Evolutionary conservation across 2,888 invertebrate genomes (phyloP).

Genomic region (Drosophila bunnanda): DNA sequence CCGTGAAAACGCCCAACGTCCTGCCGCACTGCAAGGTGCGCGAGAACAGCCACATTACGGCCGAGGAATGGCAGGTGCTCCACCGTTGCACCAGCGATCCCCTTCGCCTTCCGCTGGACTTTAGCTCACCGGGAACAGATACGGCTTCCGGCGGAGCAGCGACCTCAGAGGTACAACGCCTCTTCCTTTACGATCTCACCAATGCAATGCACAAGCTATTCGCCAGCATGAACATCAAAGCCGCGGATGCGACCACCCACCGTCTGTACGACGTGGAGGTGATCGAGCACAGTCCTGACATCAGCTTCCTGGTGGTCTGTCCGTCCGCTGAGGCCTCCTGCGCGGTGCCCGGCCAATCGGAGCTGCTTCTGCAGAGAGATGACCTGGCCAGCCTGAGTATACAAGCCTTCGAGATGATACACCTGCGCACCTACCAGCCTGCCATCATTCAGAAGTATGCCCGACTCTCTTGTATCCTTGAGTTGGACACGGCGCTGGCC

Average conservation of each 20-base stretch:
- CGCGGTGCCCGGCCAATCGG: constrained; percentile 93
- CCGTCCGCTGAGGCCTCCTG: constrained; percentile 97
- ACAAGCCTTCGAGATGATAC: constrained; percentile 97
- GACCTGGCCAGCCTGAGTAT: constrained; percentile 96
- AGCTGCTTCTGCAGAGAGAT: constrained; percentile 92
- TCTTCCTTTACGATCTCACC: constrained; percentile 91
- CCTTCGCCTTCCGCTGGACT: constrained; percentile 75
- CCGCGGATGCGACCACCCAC: constrained; percentile 89
- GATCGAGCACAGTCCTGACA: constrained; percentile 94
- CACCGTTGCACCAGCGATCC: constrained; percentile 85
- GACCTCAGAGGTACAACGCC: constrained; percentile 90
- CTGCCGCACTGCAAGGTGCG: constrained; percentile 96
- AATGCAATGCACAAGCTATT: constrained; percentile 91
- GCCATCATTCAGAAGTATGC: constrained; percentile 96
- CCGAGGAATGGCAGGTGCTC: constrained; percentile 98
- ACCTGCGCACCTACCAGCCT: constrained; percentile 96
- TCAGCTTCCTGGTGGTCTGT: constrained; percentile 95
- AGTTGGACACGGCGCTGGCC: constrained; percentile 95
- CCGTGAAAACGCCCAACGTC: constrained; percentile 96
- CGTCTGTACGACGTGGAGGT: constrained; percentile 97
- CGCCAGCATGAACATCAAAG: constrained; percentile 91
- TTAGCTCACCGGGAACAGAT: constrained; percentile 67
- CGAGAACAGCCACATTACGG: constrained; percentile 97
- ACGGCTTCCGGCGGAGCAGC: constrained; percentile 50
- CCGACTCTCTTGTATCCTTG: constrained; percentile 95